phyloP scores from a whole-genome alignment of 2,113 vertebrate genomes.

The Odontophorus gujanensis region DNA sequence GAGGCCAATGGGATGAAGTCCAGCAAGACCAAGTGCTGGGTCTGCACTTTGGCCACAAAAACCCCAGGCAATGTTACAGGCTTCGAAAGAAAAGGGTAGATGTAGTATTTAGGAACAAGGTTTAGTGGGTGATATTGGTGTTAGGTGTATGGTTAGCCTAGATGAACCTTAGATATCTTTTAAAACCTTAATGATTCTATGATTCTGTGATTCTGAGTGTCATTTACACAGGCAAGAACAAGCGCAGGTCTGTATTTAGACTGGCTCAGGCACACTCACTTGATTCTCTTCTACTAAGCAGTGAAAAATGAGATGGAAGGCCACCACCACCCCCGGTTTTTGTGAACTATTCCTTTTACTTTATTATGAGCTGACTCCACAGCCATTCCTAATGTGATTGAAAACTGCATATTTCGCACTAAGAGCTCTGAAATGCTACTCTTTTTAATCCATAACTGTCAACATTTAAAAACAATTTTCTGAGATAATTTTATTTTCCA shows the following conservation, averaged over 20 bases:
- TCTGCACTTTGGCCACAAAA: no score
- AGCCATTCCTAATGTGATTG: not conserved
- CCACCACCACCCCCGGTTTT: not conserved
- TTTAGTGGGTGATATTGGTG: no score
- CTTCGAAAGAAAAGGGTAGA: no score
- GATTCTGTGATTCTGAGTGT: no score
- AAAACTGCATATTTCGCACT: not conserved
- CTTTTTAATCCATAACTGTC: not conserved
- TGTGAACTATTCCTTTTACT: not conserved
- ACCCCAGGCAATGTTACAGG: no score
- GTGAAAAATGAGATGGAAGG: not conserved
- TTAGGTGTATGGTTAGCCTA: no score
- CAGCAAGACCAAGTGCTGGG: no score
- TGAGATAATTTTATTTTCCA: not conserved
- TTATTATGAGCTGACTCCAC: not conserved
- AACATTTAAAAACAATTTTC: not conserved
- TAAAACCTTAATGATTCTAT: no score
- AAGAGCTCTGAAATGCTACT: not conserved
- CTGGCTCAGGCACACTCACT: not conserved
- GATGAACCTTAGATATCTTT: no score
- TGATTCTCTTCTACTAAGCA: not conserved
- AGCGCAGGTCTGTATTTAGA: not conserved
- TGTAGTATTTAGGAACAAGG: no score
- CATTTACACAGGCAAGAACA: fast-evolving
- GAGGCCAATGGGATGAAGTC: no score